Base-by-base conservation (phyloP, 2,888 invertebrate species). In the Callinectes sapidus region DNA sequence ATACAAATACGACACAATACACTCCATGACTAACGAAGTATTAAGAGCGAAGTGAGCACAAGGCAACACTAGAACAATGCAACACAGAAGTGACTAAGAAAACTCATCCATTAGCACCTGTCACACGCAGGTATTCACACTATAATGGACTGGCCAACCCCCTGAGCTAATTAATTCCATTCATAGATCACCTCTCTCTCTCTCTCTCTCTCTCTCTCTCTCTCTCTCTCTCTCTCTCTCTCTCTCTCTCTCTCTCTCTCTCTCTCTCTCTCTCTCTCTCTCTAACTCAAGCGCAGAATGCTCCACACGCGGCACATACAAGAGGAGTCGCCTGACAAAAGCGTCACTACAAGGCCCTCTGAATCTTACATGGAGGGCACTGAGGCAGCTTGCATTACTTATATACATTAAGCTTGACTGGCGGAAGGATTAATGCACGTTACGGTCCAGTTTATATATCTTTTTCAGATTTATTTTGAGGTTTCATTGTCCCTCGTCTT, bases 131-230 rank as follows among this genome's bases (percentile, higher is more conserved):
- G 61, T 23, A 18, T 61, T 61, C 61, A 61, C 23, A 23, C 5
- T 23, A 23, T 61, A 61, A 18, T 61, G 61, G 23, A 61, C 61
- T 61, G 61, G 61, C 18, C 61, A 61, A 61, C 61, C 61, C 61
- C 3, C 5, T 61, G 61, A 61, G 61, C 18, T 61, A 61, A 61
- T 61, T 61, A 18, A 61, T 61, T 61, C 23, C 61, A 61, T 23
- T 23, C 48, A 48, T 61, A 61, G 61, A 61, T 61, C 61, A 18
- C 61, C 61, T 61, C 61, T 13, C 18, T 16, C 18, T 61, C 61
- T 61, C 61, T 61, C 61, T 61, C 61, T 61, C 61, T 61, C 61
- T 61, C 61, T 61, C 61, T 61, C 61, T 61, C 61, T 61, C 61
- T 61, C 61, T 61, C 61, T 61, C 61, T 61, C 61, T 61, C 61